Evolutionary conservation across 2,113 vertebrate species (phyloP), one percentile per base, ranked within the genome.

Genomic region (Merops nubicus): DNA sequence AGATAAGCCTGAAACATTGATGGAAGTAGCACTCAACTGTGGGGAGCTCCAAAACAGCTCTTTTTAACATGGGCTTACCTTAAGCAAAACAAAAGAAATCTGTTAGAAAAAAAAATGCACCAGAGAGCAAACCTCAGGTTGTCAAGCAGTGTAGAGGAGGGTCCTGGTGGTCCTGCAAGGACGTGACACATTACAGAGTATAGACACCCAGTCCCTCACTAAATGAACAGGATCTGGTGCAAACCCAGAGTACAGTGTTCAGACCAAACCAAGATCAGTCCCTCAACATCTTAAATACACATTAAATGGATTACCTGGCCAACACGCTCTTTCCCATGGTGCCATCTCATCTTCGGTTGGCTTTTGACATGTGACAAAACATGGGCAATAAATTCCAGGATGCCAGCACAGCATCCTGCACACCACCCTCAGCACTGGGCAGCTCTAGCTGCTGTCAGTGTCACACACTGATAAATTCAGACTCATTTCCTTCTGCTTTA

Each of bases 291-390:
- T 51, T 50, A 29, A 82, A 60, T 3, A 65, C 23, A 16, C 48
- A 25, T 19, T 59, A 8, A 67, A 85, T 23, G 19, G 31, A 63
- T 78, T 38, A 83, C 50, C 51, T 76, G 79, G 57, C 65, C 42
- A 72, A 12, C 11, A 7, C 1, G 3, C 19, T 1, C 0, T 31
- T 40, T 65, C 70, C 34, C 6, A 0, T 19, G 11, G 12, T 63
- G 84, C 57, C 75, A 88, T 28, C 60, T 95, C 86, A 95, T 15
- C 54, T 75, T 75, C 10, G 5, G 17, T 11, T 70, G 63, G 20
- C 45, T 84, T 88, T 51, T 43, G 65, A 43, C 75, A 48, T 0
- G 4, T 75, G 62, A 73, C 45, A 90, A 53, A 72, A 43, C 0
- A 0, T n/a, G n/a, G 29, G 25, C n/a, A 72, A 34, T 36, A 79